Conservation (phyloP, 2,113 vertebrate species). For the Scopus umbretta region DNA sequence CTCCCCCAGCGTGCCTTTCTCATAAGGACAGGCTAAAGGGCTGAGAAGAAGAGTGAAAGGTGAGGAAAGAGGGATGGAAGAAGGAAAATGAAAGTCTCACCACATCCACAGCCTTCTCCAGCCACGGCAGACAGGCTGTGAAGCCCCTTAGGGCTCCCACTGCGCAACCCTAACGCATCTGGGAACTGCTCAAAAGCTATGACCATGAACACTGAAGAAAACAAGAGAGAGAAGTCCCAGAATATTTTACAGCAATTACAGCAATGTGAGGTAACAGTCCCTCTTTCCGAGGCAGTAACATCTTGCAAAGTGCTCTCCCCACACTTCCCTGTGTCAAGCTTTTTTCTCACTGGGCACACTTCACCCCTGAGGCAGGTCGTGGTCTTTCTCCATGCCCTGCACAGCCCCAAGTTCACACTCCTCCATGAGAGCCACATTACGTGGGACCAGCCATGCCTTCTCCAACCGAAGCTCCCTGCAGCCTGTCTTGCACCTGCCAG, state of each 20-base stretch:
- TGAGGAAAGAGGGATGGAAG: not conserved
- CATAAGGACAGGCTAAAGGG: not conserved
- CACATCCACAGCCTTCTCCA: not conserved
- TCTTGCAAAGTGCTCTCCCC: not conserved
- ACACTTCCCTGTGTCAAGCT: not conserved
- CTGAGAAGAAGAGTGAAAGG: not conserved
- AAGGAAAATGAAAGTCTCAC: not conserved
- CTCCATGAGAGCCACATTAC: not conserved
- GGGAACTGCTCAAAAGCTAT: not conserved
- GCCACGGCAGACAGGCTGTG: rapidly evolving
- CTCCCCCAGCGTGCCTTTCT: not conserved
- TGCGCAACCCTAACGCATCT: not conserved
- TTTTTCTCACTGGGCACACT: rapidly evolving
- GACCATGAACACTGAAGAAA: not conserved
- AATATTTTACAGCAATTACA: not conserved
- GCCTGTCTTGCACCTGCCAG: rapidly evolving
- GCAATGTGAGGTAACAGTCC: not conserved
- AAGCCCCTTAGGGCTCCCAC: not conserved
- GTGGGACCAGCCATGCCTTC: not conserved
- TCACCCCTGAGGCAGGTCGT: not conserved
- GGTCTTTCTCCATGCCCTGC: too few species aligned
- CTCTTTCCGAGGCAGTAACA: not conserved
- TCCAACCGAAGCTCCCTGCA: not conserved
- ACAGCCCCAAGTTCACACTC: not conserved
- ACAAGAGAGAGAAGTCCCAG: not conserved